Base-by-base conservation (phyloP, 2,113 vertebrate species). In the Morone saxatilis region DNA sequence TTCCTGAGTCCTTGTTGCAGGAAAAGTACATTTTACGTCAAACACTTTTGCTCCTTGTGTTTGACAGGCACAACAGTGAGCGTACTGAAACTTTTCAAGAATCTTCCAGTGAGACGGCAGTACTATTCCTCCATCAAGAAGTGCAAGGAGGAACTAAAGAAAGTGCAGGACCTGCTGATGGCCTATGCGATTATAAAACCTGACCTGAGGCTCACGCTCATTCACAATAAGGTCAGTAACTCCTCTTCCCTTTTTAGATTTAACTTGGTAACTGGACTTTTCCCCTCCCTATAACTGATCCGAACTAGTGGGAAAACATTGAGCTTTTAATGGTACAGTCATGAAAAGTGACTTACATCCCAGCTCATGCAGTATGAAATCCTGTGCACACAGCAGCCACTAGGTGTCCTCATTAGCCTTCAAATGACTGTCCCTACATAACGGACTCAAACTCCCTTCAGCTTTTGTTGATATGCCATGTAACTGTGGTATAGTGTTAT, bases 91-190 rank as follows among this genome's bases (percentile, higher is more conserved):
- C 92, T 99, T 68, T 99, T 99, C 89, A 98, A 96, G 94, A 99
- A 97, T 88, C 95, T 99, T 36, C 98, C 98, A 12, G 98, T 99
- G 85, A 96, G 98, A 88, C 96, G 98, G 19, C 98, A 99, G 67
- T 97, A 96, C 94, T 99, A 97, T 54, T 97, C 97, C 61, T 96
- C 95, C 41, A 91, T 79, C 54, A 99, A 95, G 94, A 99, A 97
- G 93, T 97, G 98, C 93, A 99, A 98, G 87, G 98, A 99, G 63
- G 98, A 99, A 56, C 89, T 99, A 66, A 99, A 96, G 94, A 99
- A 97, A 86, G 62, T 97, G 38, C 97, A 98, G 74, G 97, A 98
- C 71, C 92, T 99, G 40, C 93, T 99, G 51, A 95, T 95, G 92
- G 96, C 96, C 0, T 99, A 97, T 63, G 96, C 96, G 71, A 91